Evolutionary conservation across 2,888 invertebrate genomes (phyloP).

Genomic region (Uropetala carovei): DNA sequence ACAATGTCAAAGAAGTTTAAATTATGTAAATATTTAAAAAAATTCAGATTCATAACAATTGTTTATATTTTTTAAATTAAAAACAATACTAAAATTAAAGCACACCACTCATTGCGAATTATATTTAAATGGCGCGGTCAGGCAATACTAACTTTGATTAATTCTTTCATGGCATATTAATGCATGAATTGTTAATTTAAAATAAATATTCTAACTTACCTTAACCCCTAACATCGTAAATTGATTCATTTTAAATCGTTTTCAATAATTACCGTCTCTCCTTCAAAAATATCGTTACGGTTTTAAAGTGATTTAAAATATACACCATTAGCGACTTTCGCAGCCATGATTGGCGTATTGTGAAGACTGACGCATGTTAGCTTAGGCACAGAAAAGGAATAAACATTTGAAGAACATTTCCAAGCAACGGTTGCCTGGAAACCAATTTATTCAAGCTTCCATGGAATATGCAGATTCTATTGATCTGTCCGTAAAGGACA

Average conservation of each 20-base stretch:
- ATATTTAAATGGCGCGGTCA: neutral
- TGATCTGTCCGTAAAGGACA: slow-evolving; percentile 12
- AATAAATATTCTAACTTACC: neutral
- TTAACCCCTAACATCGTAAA: neutral
- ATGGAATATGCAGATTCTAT: slow-evolving; percentile 56
- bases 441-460: slow-evolving; percentile 38
- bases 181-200: neutral
- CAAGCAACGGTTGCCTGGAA: slow-evolving; percentile 43
- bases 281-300: neutral
- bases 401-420: slow-evolving; percentile 36
- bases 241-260: neutral
- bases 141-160: neutral
- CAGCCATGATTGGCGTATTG: neutral
- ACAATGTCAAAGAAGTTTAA: neutral
- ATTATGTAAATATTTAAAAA: neutral
- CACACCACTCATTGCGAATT: no score
- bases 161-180: neutral
- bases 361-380: neutral
- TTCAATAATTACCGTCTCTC: neutral
- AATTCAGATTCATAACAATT: neutral
- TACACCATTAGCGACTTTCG: neutral
- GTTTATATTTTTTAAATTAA: neutral
- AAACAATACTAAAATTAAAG: no score
- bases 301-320: neutral
- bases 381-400: neutral